Evolutionary conservation across 2,888 invertebrate genomes (phyloP), one percentile per base, ranked within the genome.

Genomic region (Mimas tiliae): DNA sequence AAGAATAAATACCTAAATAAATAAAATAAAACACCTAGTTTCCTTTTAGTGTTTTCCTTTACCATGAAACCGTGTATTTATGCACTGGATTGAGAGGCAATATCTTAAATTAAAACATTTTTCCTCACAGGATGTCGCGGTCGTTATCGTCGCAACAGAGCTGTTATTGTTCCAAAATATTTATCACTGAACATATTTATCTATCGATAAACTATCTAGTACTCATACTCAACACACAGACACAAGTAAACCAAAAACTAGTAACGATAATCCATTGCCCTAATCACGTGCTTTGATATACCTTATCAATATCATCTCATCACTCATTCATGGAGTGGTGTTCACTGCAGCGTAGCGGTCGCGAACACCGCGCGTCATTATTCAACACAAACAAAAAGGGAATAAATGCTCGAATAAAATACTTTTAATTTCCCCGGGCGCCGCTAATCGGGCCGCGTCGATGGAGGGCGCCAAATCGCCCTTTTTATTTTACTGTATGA

Each of bases 351-450:
- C 68, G 27, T 27, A 67, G 67, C 68, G 67, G 55, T 62, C 38
- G 67, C 73, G 70, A 76, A 73, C 83, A 80, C 79, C 70, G 77
- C 70, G 77, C 69, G 83, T 83, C 86, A 16, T 58, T 87, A 89
- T 87, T 88, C 88, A 87, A 86, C 82, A 80, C 87, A 89, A 91
- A 91, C 88, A 91, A 89, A 91, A 89, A 87, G 85, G 84, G 87
- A 90, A 91, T 91, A 89, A 91, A 91, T 91, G 88, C 86, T 88
- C 85, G 88, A 91, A 91, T 91, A 91, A 91, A 91, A 92, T 90
- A 91, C 91, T 91, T 92, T 91, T 92, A 92, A 92, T 92, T 92
- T 91, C 92, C 91, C 92, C 86, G 89, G 91, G 90, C 91, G 89
- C 90, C 90, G 90, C 90, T 92, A 92, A 92, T 92, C 91, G 91